Evolutionary conservation across 2,888 invertebrate species (phyloP), one percentile per base, ranked within the genome.

Genomic region (Cyrtodaria siliqua): DNA sequence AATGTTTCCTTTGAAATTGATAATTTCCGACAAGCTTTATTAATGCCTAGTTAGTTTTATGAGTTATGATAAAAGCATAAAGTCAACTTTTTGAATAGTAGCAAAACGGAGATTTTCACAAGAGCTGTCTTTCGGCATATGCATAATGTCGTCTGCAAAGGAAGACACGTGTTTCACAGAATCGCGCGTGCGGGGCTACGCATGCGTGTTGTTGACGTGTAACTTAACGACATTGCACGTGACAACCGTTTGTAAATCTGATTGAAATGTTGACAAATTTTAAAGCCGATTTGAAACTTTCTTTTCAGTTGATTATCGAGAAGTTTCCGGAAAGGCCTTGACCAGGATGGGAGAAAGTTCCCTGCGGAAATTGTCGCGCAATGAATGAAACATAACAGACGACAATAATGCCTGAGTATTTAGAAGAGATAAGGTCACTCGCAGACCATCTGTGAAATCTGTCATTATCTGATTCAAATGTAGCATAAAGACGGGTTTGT

Each of bases 1-100:
- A 69, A 75, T 69, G 69, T 78, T 78, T 72, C 72, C 68, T 73
- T 78, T 63, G 64, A 56, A 80, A 80, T 80, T 72, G 72, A 66
- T 68, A 72, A 72, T 73, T 71, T 76, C 79, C 75, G 75, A 64
- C 79, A 72, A 69, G 52, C 61, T 59, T 55, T 72, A 75, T 80
- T 59, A 62, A 49, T 59, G 79, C 69, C 75, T 80, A 80, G 76
- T 80, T 80, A 80, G 75, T 72, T 76, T 80, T 80, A 80, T 76
- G 78, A 73, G 72, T 50, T 44, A 49, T 76, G 68, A 76, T 79
- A 75, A 76, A 72, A 61, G 72, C 68, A 61, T 61, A 72, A 73
- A 80, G 79, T 80, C 79, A 76, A 76, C 72, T 29, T 59, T 33
- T 27, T 66, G 60, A 80, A 72, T 27, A 56, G 53, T 42, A 69